Percentiles rank a stretch among this genome's conserved stretches.
Conservation (phyloP, 2,888 invertebrate species). For the Melieria picta region DNA sequence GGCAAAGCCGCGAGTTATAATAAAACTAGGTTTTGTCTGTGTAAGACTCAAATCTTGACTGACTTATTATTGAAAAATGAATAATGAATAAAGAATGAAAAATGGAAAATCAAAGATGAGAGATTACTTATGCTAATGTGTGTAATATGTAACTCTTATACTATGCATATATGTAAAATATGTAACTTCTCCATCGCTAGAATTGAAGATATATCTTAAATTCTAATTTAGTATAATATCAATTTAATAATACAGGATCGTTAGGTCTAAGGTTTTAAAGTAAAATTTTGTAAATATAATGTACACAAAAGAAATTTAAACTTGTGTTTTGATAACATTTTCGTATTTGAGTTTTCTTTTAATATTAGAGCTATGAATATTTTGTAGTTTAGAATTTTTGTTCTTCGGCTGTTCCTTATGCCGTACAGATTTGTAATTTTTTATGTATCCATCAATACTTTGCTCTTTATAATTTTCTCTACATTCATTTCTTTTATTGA, state of each 20-base stretch:
- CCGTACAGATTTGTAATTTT: slow-evolving; percentile 19
- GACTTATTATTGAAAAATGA: too few relatives aligned
- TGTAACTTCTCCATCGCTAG: background rate
- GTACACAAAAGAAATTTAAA: background rate
- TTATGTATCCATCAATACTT: slow-evolving; percentile 12
- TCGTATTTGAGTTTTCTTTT: slow-evolving; percentile 21
- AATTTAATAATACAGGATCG: background rate
- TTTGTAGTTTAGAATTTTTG: slow-evolving; percentile 25
- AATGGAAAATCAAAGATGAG: too few relatives aligned
- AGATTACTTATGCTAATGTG: too few relatives aligned
- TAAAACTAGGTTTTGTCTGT: too few relatives aligned
- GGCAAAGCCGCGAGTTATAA: too few relatives aligned
- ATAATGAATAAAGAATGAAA: too few relatives aligned
- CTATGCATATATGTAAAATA: too few relatives aligned
- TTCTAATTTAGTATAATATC: background rate
- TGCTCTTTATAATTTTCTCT: slow-evolving; percentile 13
- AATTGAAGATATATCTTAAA: slow-evolving; percentile 4
- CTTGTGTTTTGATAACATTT: background rate
- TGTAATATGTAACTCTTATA: too few relatives aligned
- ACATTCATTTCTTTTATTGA: slow-evolving; percentile 36
- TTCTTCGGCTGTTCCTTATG: slow-evolving; percentile 28
- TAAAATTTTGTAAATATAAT: background rate
- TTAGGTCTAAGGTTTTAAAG: background rate
- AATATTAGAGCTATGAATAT: slow-evolving; percentile 10
- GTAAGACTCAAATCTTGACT: too few relatives aligned